Evolutionary conservation across 64 coral and sea anemone species (phyloP), one percentile per base, ranked within the genome.

Genomic region (Montipora efflorescens): DNA sequence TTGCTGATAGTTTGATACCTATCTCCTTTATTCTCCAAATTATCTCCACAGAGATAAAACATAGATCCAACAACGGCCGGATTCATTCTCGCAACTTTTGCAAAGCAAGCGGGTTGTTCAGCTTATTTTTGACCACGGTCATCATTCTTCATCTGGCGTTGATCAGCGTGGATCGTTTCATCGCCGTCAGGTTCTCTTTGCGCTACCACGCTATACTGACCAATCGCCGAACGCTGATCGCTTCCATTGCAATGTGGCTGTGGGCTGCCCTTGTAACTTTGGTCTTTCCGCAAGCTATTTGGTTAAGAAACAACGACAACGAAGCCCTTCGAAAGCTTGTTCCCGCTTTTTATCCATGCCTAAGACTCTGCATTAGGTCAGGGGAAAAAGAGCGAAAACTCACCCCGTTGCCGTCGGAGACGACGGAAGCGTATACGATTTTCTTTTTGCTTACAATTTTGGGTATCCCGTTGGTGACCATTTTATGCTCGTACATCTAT

Each of bases 61-160:
- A 57, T 8, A 12, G 14, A 64, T 12, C 9, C 14, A 12, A 64
- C 14, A 64, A 64, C 53, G 8, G 14, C 8, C 3, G 9, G 4
- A 4, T 18, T 36, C 36, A 19, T 67, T 71, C 8, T 67, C 5
- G 1, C 36, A 36, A 36, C 1, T 36, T 36, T 36, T 79, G 19
- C 5, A 2, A 67, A 9, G 7, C 8, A 58, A 81, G 52, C 21
- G 20, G 11, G 8, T 13, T 7, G 5, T 15, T 81, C 18, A 59
- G n/a, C 21, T 58, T 59, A 16, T n/a, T 58, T 10, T 7, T 81
- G 8, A 12, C 21, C 23, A 53, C 20, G 5, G 79, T 81, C 79
- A 81, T 81, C 11, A 59, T 81, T 59, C 79, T 81, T 23, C 79
- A 61, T 58, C 50, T 81, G 19, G 79, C 79, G 3, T 81, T 81